Evolutionary conservation across 2,797 vertebrate species (phyloP), one percentile per base, ranked within the genome.

Genomic region (Pangasius djambal): DNA sequence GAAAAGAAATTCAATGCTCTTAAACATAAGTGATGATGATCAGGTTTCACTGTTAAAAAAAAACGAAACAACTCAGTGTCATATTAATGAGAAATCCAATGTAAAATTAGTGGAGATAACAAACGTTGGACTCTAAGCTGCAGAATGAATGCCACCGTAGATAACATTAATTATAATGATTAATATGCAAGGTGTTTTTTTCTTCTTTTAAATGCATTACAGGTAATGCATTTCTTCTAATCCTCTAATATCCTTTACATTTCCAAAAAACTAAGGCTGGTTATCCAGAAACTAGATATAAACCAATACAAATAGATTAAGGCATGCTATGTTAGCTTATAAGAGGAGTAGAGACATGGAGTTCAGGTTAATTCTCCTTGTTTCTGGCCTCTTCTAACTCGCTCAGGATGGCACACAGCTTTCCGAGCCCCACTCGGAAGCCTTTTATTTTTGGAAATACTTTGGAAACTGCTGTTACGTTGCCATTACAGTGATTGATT

Each of bases 391-490:
- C 31, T 59, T 57, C 16, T 52, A 4, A 8, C 28, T 78, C 55
- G 50, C 50, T 34, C 50, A 55, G 77, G n/a, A 79, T 55, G 50
- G 20, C 16, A 55, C 18, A 31, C n/a, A 57, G 31, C 70, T 86
- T 69, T 86, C n/a, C 52, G 52, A 52, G 34, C 25, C 87, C 85
- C 59, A 52, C 48, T 34, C 16, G 37, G 63, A 72, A 50, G 72
- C 22, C 34, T 61, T 82, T 61, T 25, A 63, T 28, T 63, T 34
- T 25, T 81, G 20, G 52, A 37, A 13, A 59, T 81, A 37, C 59
- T 82, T 61, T 28, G 9, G 34, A 61, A 37, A 13, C 20, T 28
- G 77, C n/a, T 55, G 4, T 55, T 79, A 55, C 59, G 4, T 25
- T 52, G 52, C 25, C 10, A 37, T 25, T 40, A 40, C 15, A 40